Base-by-base conservation (phyloP, 2,113 vertebrate species). In the Ranitomeya variabilis region DNA sequence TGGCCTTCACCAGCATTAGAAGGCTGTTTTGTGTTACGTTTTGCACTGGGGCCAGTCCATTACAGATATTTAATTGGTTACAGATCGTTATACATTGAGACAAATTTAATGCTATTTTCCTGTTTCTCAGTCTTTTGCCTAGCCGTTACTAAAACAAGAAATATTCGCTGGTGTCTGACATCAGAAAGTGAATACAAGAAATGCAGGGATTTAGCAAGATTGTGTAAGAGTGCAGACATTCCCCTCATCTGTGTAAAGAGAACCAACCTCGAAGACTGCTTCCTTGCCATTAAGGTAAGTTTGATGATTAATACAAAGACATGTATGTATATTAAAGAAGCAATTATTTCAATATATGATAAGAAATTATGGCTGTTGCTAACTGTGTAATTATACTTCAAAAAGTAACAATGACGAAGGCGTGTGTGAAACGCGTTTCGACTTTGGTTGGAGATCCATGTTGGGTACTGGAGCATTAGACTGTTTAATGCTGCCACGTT, bases 131-230 rank as follows among this genome's bases (percentile, higher is more conserved):
- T 18, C 52, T 74, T 85, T 21, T 69, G 37, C 23, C 83, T 85
- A 23, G 67, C 83, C 2, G 8, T n/a, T 4, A 16, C 64, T 3
- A 74, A 73, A 85, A 21, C 67, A 81, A 31, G 93, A 95, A 8
- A 67, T 67, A 6, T 96, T 87, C 92, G 11, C 80, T 96, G 95
- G 95, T 96, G 95, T 57, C 91, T 91, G 3, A 89, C 92, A 87
- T 95, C 93, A 1, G n/a, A 19, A 13, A 69, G 90, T 0, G 95
- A 95, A 62, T 80, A 91, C 60, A 87, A 0, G 10, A 96, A 96
- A 90, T 96, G 95, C 73, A 0, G 19, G 0, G 90, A 0, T 3
- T 91, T 96, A 23, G 90, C 76, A 6, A 86, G 90, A 0, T 87
- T 76, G 9, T 92, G 92, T 89, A 13, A 60, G 19, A 64, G 8